These are phyloP conservation scores for Lerema accius DNA, from an alignment of 1,140 invertebrate genomes.

Conservation along the genomic window DNA sequence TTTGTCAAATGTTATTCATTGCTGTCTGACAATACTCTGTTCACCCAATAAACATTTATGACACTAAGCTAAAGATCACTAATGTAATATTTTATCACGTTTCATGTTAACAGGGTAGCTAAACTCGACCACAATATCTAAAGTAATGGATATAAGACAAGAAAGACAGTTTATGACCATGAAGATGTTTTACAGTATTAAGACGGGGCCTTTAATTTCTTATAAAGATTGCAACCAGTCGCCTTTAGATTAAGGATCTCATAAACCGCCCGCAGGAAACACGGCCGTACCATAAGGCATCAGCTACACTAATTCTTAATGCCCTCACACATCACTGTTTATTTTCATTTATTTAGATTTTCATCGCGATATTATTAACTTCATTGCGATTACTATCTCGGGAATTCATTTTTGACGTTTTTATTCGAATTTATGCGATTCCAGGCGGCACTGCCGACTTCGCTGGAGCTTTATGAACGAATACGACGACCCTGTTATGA, in stretches of 20 bases:
- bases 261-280: slow-evolving; percentile 38
- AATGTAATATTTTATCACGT: no score
- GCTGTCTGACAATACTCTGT: no score
- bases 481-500: slow-evolving; percentile 8
- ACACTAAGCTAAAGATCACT: no score
- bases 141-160: no score
- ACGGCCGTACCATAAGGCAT: slow-evolving; percentile 40
- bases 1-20: no score
- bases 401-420: slow-evolving; percentile 80
- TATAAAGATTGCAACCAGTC: background rate
- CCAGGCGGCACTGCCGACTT: slow-evolving; percentile 39
- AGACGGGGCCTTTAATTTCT: background rate
- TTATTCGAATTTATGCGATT: slow-evolving; percentile 79
- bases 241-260: slow-evolving; percentile 22
- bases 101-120: no score
- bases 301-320: slow-evolving; percentile 68
- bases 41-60: no score
- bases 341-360: slow-evolving; percentile 77
- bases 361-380: slow-evolving; percentile 77
- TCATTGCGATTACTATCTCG: slow-evolving; percentile 79
- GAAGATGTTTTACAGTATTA: no score
- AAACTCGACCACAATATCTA: no score
- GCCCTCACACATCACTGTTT: slow-evolving; percentile 56
- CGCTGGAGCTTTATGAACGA: background rate
- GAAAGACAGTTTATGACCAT: no score